Evolutionary conservation across 2,888 invertebrate genomes (phyloP).

Genomic region (Escarpia spicata): DNA sequence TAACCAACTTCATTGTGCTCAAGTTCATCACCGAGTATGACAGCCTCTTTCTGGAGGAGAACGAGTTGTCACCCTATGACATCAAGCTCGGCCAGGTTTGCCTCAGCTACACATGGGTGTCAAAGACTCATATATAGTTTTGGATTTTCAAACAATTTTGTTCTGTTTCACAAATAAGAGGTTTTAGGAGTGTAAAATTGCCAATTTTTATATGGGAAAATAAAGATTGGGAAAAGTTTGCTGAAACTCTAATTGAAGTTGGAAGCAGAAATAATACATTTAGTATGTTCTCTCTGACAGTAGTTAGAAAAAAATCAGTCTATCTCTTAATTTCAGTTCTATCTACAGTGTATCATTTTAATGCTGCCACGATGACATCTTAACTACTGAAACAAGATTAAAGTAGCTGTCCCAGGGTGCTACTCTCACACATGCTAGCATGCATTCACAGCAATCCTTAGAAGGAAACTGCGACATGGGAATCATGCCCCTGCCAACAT

Average conservation of each 20-base stretch:
- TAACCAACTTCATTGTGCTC: slow-evolving; percentile 66
- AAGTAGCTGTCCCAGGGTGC: no score
- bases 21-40: slow-evolving; percentile 65
- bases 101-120: neutral
- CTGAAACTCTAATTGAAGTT: neutral
- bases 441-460: no score
- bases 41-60: slow-evolving; percentile 57
- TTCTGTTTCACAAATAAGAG: neutral
- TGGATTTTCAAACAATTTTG: neutral
- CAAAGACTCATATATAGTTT: neutral
- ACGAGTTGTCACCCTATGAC: slow-evolving; percentile 42
- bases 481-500: no score
- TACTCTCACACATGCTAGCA: no score
- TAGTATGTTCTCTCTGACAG: neutral
- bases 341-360: no score
- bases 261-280: neutral
- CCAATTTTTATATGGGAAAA: no score
- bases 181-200: no score
- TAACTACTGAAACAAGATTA: no score
- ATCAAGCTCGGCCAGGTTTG: slow-evolving; percentile 33
- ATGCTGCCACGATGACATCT: no score
- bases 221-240: no score
- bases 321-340: no score
- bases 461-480: neutral
- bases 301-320: no score